Percentiles rank a stretch among this genome's conserved stretches.
Evolutionary conservation across 2,888 invertebrate genomes (phyloP).

Genomic region (Metallyticus violacea): DNA sequence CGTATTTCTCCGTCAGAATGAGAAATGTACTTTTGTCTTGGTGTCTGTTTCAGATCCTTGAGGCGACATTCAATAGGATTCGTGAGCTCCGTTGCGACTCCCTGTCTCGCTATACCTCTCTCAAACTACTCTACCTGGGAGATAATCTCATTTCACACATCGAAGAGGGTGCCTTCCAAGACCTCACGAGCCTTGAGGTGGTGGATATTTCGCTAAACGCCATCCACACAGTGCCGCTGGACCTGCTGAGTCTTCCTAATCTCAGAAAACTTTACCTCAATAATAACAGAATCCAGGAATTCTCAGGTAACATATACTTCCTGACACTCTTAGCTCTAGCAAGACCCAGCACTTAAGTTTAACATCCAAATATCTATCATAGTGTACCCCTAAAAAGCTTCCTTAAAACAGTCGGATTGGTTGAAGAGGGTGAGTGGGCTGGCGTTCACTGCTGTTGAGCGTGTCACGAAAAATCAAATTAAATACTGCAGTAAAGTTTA

Average conservation of each 20-base stretch:
- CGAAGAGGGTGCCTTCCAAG: conserved; percentile 53
- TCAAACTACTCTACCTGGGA: conserved; percentile 55
- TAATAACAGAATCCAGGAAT: conserved; percentile 52
- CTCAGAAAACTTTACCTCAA: conserved; percentile 61
- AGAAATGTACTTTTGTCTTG: too few species aligned
- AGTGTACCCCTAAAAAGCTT: too few species aligned
- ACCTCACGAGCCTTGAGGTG: conserved; percentile 52
- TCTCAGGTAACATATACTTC: conserved; percentile 37
- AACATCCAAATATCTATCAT: too few species aligned
- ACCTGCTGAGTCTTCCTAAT: conserved; percentile 50
- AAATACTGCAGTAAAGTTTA: too few species aligned
- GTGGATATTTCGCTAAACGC: conserved; percentile 58
- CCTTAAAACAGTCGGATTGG: too few species aligned
- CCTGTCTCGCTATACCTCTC: conserved; percentile 51
- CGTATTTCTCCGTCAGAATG: too few species aligned
- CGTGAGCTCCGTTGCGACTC: conserved; percentile 52
- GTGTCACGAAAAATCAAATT: background rate
- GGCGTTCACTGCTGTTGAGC: background rate
- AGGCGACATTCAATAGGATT: conserved; percentile 56
- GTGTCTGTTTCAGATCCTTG: conserved; percentile 53
- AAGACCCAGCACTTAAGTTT: too few species aligned
- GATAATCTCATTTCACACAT: conserved; percentile 58
- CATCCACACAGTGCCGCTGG: conserved; percentile 42
- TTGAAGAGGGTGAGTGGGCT: background rate
- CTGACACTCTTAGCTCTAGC: too few species aligned